Base-by-base conservation (phyloP, 1,140 invertebrate species). In the Drosophila simulans region DNA sequence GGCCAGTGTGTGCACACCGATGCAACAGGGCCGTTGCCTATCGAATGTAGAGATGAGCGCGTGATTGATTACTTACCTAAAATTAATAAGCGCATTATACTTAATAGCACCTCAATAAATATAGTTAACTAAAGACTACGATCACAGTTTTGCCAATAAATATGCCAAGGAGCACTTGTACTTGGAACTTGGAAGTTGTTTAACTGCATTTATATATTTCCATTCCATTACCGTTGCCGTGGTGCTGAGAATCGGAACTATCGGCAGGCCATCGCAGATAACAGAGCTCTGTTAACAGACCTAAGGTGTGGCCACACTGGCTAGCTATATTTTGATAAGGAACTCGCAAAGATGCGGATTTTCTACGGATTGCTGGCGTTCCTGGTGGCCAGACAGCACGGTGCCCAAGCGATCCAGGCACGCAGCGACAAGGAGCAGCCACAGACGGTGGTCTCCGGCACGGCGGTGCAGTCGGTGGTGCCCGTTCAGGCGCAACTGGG, bases 361-460 rank as follows among this genome's bases (percentile, higher is more conserved):
- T 40, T 83, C 7, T 83, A 52, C 64, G 48, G 54, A 37, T 17
- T 88, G 43, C 39, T 82, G 2, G 57, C 86, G 35, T 59, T 56
- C 8, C 77, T 89, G 54, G 5, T 78, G n/a, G 54, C 72, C 12
- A 64, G 49, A 17, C 42, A 57, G 52, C 57, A 64, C 8, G 48
- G 46, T 25, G 63, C 76, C 1, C 15, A 56, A 11, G 90, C 85
- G 8, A 91, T 91, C 25, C 90, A 91, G 43, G 85, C 90, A 8
- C 80, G 90, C 3, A 91, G 90, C 37, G 90, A 91, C 42, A 91
- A 91, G 48, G 90, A 91, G 43, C 79, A 85, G 56, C 72, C 77
- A 12, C 71, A 86, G 57, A 90, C 90, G 0, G 73, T 77, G 8
- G 85, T 73, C 3, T 89, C 85, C 22, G 85, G 86, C 40, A 90